These are phyloP conservation scores for Glandiceps talaboti DNA, from an alignment of 53 echinoderm and acorn worm species.

Conservation along the genomic window DNA sequence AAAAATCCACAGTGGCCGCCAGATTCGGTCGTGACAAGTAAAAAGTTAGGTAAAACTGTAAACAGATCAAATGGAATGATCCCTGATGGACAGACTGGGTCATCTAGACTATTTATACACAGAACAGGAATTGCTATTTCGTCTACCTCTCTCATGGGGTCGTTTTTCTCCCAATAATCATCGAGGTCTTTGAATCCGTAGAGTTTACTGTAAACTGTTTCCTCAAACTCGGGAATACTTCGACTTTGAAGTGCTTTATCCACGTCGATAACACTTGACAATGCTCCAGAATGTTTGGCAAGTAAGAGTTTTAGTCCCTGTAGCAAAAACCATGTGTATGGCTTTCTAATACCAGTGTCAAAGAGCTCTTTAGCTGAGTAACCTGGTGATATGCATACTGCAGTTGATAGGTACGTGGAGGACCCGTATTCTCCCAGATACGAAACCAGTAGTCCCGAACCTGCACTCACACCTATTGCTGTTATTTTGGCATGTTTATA, in stretches of 20 bases:
- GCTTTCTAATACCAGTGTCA: conserved; percentile 7
- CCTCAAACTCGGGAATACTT: conserved; percentile 30
- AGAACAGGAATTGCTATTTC: conserved; percentile 78
- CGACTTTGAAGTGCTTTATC: conserved; percentile 47
- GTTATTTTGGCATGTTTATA: conserved; percentile 32
- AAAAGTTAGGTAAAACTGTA: conserved; percentile 65
- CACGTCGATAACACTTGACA: conserved; percentile 34
- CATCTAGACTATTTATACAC: conserved; percentile 72
- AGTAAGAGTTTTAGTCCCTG: conserved; percentile 58
- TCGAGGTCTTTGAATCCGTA: conserved; percentile 34
- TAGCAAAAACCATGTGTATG: conserved; percentile 60
- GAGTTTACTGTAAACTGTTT: conserved; percentile 36
- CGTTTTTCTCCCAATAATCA: conserved; percentile 76
- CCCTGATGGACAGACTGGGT: conserved; percentile 42
- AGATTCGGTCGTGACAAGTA: conserved; percentile 56
- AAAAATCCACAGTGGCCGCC: conserved; percentile 82
- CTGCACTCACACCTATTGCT: conserved; percentile 50
- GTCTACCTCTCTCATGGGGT: conserved; percentile 69
- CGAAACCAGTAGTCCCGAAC: conserved; percentile 55
- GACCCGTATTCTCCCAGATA: conserved; percentile 84
- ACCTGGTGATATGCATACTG: conserved; percentile 74
- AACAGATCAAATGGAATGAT: conserved; percentile 73
- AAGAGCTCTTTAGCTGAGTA: conserved; percentile 29
- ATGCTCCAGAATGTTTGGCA: conserved; percentile 28
- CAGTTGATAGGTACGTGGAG: conserved; percentile 54